These are phyloP conservation scores for Accipiter fasciatus DNA, from an alignment of 2,797 vertebrate genomes.

Conservation along the genomic window DNA sequence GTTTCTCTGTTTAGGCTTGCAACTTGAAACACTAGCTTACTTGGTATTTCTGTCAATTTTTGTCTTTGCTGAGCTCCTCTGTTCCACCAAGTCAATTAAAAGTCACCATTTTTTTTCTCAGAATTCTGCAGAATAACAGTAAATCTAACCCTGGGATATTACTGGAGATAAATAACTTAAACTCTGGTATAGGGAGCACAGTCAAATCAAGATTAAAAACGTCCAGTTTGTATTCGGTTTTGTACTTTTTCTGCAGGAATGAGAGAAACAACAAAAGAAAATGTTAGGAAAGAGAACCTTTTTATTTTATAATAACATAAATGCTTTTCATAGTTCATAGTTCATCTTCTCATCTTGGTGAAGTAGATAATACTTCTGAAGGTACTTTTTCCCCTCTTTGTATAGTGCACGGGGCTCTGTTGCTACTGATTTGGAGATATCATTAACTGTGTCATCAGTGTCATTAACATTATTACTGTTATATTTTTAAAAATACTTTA, in stretches of 20 bases:
- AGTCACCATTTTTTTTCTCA: not conserved
- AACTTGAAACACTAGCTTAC: not conserved
- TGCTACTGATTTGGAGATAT: not conserved
- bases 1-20: not conserved
- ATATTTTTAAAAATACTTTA: not conserved
- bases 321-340: not conserved
- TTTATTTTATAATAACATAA: not conserved
- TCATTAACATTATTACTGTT: not conserved
- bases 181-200: not conserved
- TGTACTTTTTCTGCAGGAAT: not conserved
- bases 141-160: not conserved
- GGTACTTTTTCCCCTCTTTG: not conserved
- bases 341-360: not conserved
- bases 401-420: not conserved
- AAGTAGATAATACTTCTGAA: not conserved
- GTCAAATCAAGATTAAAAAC: not conserved
- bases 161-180: not conserved
- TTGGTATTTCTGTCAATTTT: not conserved
- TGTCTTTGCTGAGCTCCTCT: not conserved
- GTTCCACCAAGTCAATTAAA: not conserved
- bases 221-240: not conserved
- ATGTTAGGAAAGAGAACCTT: not conserved
- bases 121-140: not conserved
- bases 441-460: not conserved
- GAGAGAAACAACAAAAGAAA: not conserved